Evolutionary conservation across 2,113 vertebrate species (phyloP).

Genomic region (Sebastes fasciatus): DNA sequence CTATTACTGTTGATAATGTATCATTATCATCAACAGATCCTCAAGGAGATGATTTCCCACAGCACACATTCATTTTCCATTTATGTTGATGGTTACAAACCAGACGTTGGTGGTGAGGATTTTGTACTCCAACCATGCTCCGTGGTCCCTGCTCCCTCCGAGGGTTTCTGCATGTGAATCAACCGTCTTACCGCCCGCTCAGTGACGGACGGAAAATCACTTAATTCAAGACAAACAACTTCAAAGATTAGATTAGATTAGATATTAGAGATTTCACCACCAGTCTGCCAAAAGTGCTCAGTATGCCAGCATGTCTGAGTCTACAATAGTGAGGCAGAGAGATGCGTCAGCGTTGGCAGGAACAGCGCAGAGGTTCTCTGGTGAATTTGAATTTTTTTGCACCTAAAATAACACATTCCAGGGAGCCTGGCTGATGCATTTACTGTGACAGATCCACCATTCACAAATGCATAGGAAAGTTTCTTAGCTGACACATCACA

Average conservation of each 20-base stretch:
- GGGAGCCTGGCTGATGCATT: conserved; percentile 61
- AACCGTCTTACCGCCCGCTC: conserved; percentile 13
- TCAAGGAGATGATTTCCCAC: conserved; percentile 27
- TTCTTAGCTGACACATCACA: conserved; percentile 19
- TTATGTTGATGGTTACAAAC: conserved; percentile 25
- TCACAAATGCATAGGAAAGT: conserved; percentile 49
- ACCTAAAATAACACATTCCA: conserved; percentile 76
- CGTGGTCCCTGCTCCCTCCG: conserved; percentile 15
- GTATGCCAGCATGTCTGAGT: conserved; percentile 53
- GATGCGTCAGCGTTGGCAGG: conserved; percentile 75
- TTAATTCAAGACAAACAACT: conserved; percentile 71
- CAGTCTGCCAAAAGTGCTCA: conserved; percentile 58
- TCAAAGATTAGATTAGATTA: conserved; percentile 34
- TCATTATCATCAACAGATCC: conserved; percentile 23
- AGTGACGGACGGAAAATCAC: conserved; percentile 47
- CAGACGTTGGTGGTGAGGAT: conserved; percentile 28
- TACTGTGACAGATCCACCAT: conserved; percentile 60
- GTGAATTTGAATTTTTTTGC: conserved; percentile 70
- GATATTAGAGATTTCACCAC: conserved; percentile 37
- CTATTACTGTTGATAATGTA: conserved; percentile 16
- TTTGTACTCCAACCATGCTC: conserved; percentile 24
- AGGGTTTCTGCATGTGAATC: conserved; percentile 48
- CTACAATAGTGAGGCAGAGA: conserved; percentile 57
- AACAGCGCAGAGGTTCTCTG: conserved; percentile 66
- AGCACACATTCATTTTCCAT: conserved; percentile 15